These are phyloP conservation scores for Drosophila watanabei DNA, from an alignment of 1,140 invertebrate genomes.

Conservation along the genomic window DNA sequence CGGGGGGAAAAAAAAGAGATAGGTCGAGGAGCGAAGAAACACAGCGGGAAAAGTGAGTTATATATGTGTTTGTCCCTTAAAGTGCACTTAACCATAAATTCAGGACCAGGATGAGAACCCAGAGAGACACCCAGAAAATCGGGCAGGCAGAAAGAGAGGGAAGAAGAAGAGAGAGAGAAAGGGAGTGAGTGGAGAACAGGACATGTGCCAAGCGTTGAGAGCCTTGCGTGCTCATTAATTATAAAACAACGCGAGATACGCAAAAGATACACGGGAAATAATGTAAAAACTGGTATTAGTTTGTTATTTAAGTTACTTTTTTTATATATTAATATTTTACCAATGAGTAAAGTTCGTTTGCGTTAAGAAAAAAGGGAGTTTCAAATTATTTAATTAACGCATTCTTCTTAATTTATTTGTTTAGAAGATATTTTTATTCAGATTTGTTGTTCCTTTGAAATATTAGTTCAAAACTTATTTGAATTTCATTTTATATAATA, in stretches of 20 bases:
- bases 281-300: not conserved
- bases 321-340: not conserved
- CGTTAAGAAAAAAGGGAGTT: not conserved
- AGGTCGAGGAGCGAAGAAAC: constrained; percentile 42
- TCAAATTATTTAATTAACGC: not conserved
- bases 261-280: constrained; percentile 27
- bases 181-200: constrained; percentile 14
- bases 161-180: not conserved
- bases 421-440: not conserved
- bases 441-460: too few species aligned
- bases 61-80: constrained; percentile 82
- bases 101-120: constrained; percentile 48
- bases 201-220: constrained; percentile 64
- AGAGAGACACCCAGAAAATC: constrained; percentile 27
- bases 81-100: constrained; percentile 84
- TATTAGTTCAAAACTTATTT: too few species aligned
- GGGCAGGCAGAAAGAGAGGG: not conserved
- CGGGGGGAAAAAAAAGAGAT: constrained; percentile 16
- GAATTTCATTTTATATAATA: too few species aligned
- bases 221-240: constrained; percentile 81
- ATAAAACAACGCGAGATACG: constrained; percentile 78
- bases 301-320: not conserved
- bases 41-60: constrained; percentile 78
- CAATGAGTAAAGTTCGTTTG: not conserved
- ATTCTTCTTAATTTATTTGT: not conserved